Conservation (phyloP, 2,797 vertebrate genomes). For the Denticeps clupeoides region DNA sequence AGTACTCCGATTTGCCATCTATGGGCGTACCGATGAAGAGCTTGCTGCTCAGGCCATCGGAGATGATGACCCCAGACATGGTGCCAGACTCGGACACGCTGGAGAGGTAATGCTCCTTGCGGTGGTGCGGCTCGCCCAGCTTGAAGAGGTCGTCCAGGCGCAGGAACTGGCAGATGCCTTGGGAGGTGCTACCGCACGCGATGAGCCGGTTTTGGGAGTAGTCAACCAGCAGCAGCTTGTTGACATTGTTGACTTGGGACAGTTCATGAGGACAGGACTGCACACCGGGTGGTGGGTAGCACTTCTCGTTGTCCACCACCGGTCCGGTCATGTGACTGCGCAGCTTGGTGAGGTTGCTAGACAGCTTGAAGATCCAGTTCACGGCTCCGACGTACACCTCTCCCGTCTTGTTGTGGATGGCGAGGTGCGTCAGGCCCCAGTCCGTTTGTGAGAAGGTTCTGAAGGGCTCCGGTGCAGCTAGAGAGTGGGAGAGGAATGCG, state of each 20-base stretch:
- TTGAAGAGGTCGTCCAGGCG: slow-evolving; percentile 95
- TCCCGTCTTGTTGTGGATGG: slow-evolving; percentile 88
- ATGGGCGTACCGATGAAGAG: slow-evolving; percentile 95
- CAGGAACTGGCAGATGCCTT: slow-evolving; percentile 96
- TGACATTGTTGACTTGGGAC: slow-evolving; percentile 82
- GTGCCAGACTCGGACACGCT: slow-evolving; percentile 88
- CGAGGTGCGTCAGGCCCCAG: slow-evolving; percentile 84
- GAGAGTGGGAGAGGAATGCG: slow-evolving; percentile 33
- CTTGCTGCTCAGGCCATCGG: slow-evolving; percentile 72
- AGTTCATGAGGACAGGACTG: slow-evolving; percentile 86
- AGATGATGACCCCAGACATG: slow-evolving; percentile 95
- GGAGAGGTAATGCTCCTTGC: slow-evolving; percentile 97
- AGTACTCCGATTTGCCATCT: slow-evolving; percentile 95
- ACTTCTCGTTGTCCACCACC: slow-evolving; percentile 90
- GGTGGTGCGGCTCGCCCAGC: slow-evolving; percentile 92
- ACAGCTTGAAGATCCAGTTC: slow-evolving; percentile 97
- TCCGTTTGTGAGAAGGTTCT: slow-evolving; percentile 70
- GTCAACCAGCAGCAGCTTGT: slow-evolving; percentile 95
- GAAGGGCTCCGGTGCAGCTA: slow-evolving; percentile 61
- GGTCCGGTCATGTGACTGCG: slow-evolving; percentile 88
- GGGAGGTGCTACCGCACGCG: slow-evolving; percentile 88
- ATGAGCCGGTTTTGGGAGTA: slow-evolving; percentile 90
- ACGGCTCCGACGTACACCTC: slow-evolving; percentile 91
- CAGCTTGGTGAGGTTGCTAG: slow-evolving; percentile 84
- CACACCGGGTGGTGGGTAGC: slow-evolving; percentile 92